Evolutionary conservation across 2,888 invertebrate genomes (phyloP).

Genomic region (Yponomeuta evonymella): DNA sequence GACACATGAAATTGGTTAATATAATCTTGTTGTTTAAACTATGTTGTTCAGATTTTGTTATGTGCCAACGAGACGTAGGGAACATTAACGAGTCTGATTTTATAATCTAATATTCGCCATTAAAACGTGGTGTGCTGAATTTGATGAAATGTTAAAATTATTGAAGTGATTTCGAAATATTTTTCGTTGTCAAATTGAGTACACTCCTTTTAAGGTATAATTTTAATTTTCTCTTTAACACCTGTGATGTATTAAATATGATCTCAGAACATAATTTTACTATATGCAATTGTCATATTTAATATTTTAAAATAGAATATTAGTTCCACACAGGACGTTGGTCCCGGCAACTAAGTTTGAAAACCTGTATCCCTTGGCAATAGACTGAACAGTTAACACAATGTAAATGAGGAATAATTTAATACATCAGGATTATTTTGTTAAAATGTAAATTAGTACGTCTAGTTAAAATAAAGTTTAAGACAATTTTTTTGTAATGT

Average conservation of each 20-base stretch:
- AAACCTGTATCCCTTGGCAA: constrained; percentile 47
- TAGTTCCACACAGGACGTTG: constrained; percentile 37
- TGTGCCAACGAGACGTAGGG: constrained; percentile 28
- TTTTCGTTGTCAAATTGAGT: constrained; percentile 14
- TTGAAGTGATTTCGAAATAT: neutral
- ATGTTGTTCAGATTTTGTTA: constrained; percentile 39
- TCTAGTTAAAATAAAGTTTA: constrained; percentile 15
- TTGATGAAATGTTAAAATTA: neutral
- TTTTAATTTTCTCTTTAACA: constrained; percentile 65
- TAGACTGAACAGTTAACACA: constrained; percentile 5
- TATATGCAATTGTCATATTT: constrained; percentile 71
- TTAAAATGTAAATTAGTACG: constrained; percentile 13
- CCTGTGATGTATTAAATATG: constrained; percentile 82
- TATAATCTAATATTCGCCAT: constrained; percentile 4
- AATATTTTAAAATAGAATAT: constrained; percentile 58
- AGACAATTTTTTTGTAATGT: constrained; percentile 10
- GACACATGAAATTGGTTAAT: constrained; percentile 45
- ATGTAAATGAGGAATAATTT: constrained; percentile 59
- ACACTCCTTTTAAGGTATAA: constrained; percentile 22
- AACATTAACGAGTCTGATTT: constrained; percentile 19
- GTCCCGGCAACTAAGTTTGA: constrained; percentile 28
- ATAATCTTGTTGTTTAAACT: constrained; percentile 52
- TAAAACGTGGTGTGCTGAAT: constrained; percentile 16
- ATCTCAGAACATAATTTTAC: constrained; percentile 77
- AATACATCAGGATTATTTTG: constrained; percentile 56